Base-by-base conservation (phyloP, 2,888 invertebrate genomes). In the Gibbula magus region DNA sequence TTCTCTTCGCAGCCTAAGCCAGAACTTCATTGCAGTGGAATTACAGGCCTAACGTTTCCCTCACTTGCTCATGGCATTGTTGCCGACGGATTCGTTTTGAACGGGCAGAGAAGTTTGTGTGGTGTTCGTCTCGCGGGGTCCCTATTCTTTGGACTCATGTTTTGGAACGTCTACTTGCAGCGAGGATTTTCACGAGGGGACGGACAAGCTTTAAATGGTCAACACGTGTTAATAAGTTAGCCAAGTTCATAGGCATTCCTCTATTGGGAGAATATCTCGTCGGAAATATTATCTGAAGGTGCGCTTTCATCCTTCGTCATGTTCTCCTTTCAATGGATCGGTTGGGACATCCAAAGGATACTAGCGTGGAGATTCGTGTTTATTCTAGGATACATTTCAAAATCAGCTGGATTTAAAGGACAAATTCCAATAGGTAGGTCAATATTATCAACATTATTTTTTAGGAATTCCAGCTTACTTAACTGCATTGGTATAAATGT, bases 211-310 rank as follows among this genome's bases (percentile, higher is more conserved):
- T 5, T 29, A 32, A 32, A 32, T 61, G 61, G 29, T 29, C 29
- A 32, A 61, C 61, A 61, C 61, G 25, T 45, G 61, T 61, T 61
- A 61, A 61, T 61, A 25, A 18, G 61, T 61, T 61, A 61, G 61
- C 61, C 61, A 61, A 25, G 29, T 61, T 25, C 29, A 18, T 61
- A 32, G 29, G 61, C 29, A 2, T 16, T 29, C 18, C 29, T 25
- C 61, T 16, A 29, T 29, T 13, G 61, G 61, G 29, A 61, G 13
- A 61, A 25, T 25, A 32, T 25, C 29, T 29, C 25, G 29, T 25
- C 29, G 22, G 61, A 61, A 32, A 61, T 25, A 61, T 61, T 29
- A 25, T 29, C 29, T 25, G 29, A 13, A 29, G 29, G 56, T 56
- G 25, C 56, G 56, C 22, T 25, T 13, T 61, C 61, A 13, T 29